Base-by-base conservation (phyloP, 30 jellyfish, hydroid and myxozoan genomes). In the Turritopsis rubra region DNA sequence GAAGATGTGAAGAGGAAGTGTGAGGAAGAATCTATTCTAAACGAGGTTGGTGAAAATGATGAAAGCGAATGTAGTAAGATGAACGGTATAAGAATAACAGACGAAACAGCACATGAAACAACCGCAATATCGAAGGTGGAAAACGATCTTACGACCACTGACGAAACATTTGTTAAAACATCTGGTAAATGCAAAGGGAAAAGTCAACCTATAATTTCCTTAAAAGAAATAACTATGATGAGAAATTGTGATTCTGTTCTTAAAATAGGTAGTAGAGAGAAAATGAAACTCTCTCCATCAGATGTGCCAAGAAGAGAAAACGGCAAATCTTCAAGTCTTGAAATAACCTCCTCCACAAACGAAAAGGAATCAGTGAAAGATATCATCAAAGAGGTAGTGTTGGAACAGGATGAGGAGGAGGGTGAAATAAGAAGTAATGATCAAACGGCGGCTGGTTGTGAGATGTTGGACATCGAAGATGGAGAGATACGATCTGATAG, bases 341-440 rank as follows among this genome's bases (percentile, higher is more conserved):
- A n/a, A n/a, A n/a, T n/a, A n/a, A n/a, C n/a, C n/a, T n/a, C n/a
- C n/a, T n/a, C n/a, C n/a, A n/a, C n/a, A n/a, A n/a, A n/a, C n/a
- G 77, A 23, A 27, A 68, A 19, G 77, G 19, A 68, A 17, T 7
- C 23, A 22, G 30, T n/a, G 77, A 68, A 27, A 27, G 16, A 27
- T 16, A 1, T n/a, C 19, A 18, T 60, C 73, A 60, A 60, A 27
- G 30, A 8, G 77, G 19, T 22, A 27, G 19, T 68, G 19, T 7
- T n/a, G 77, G 30, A 68, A 0, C 5, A 7, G 30, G 77, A 27
- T 19, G 21, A n/a, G 77, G 77, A 68, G 77, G 77, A 68, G 77
- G 77, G 77, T n/a, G 77, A 68, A 68, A 68, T 68, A 23, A 23
- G 30, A 0, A 0, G 19, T 22, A 22, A 68, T 68, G 77, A 41